A percentile compares a stretch with the other conserved stretches of the same genome.
Evolutionary conservation across 2,888 invertebrate genomes (phyloP).

Genomic region (Subacronicta megacephala): DNA sequence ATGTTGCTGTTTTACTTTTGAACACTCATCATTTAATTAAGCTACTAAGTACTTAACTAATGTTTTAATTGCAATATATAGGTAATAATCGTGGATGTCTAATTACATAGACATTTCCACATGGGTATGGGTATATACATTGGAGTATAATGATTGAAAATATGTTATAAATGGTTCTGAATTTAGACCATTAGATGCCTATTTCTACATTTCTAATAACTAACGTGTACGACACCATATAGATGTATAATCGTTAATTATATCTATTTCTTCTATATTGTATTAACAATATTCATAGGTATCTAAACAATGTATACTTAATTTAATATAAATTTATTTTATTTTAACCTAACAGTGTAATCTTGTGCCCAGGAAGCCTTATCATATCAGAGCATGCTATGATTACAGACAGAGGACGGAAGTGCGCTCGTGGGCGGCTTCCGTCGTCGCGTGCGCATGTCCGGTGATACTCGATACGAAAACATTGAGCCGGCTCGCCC

Average conservation of each 20-base stretch:
- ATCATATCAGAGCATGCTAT: conserved; percentile 71
- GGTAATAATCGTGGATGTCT: neutral
- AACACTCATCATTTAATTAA: conserved; percentile 22
- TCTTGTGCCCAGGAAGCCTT: conserved; percentile 76
- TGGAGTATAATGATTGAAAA: too few relatives aligned
- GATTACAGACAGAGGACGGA: conserved; percentile 67
- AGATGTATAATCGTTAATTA: too few relatives aligned
- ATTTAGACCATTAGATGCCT: too few relatives aligned
- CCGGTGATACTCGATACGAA: conserved; percentile 68
- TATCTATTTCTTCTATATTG: neutral
- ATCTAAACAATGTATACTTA: neutral
- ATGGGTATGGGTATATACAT: too few relatives aligned
- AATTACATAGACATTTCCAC: neutral
- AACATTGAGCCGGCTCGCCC: conserved; percentile 59
- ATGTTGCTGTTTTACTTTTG: conserved; percentile 52
- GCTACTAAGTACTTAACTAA: too few relatives aligned
- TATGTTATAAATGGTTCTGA: too few relatives aligned
- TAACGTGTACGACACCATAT: too few relatives aligned
- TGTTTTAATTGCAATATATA: too few relatives aligned
- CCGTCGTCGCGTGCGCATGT: conserved; percentile 82
- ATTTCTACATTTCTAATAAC: neutral
- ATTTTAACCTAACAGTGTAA: conserved; percentile 20
- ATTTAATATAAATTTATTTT: conserved; percentile 7
- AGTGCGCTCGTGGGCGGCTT: conserved; percentile 76
- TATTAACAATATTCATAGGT: too few relatives aligned